Conservation (phyloP, 2,797 vertebrate genomes). For the Fringilla coelebs region DNA sequence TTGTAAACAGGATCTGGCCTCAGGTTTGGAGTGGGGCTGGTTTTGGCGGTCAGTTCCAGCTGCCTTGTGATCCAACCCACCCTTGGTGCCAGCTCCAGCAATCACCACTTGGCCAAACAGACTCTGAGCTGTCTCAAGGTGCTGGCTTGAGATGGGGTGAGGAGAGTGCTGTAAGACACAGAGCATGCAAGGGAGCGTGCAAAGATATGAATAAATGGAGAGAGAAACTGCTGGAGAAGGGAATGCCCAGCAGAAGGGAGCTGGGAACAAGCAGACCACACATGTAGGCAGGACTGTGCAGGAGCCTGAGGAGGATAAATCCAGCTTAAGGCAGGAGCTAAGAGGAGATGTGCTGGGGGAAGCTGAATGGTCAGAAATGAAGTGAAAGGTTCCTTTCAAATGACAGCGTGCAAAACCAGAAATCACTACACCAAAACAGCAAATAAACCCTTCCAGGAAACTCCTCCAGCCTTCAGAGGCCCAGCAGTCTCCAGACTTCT, state of each 20-base stretch:
- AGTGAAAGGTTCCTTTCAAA: not conserved
- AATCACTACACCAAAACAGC: not conserved
- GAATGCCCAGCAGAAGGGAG: not conserved
- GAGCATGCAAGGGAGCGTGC: accelerated
- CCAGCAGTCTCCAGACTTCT: not conserved
- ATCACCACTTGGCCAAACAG: not conserved
- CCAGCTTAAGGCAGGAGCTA: not conserved
- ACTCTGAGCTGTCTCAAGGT: not conserved
- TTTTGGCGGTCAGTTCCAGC: not conserved
- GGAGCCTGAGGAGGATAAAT: not conserved
- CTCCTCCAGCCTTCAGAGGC: not conserved
- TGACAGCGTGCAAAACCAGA: not conserved
- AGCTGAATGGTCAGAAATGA: not conserved
- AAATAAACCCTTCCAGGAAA: not conserved
- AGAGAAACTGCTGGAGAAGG: not conserved
- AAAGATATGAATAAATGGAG: not conserved
- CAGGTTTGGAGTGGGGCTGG: not conserved
- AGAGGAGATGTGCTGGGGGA: not conserved
- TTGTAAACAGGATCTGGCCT: not conserved
- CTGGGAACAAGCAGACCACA: not conserved
- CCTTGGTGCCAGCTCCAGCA: not conserved
- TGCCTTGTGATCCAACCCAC: accelerated
- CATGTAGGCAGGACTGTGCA: not conserved
- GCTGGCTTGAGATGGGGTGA: not conserved
- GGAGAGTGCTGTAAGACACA: not conserved